These are phyloP conservation scores for Drosophila quadrilineata DNA, from an alignment of 1,140 invertebrate genomes.

Conservation along the genomic window DNA sequence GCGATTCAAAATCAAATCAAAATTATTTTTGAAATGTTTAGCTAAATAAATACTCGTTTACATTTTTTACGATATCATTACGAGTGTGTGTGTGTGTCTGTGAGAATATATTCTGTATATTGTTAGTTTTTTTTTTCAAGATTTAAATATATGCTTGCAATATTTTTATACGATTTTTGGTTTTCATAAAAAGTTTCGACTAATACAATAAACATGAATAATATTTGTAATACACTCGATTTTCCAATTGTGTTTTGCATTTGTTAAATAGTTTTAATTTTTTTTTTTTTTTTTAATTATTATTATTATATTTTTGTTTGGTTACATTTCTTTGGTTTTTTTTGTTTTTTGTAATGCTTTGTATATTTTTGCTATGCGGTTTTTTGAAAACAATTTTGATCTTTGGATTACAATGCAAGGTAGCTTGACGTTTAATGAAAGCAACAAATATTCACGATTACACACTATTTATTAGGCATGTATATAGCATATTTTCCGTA, in stretches of 20 bases:
- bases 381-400: slow-evolving; percentile 71
- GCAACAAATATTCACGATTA: slow-evolving; percentile 50
- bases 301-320: slow-evolving; percentile 13
- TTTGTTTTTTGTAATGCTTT: slow-evolving; percentile 52
- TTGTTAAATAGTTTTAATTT: slow-evolving; percentile 8
- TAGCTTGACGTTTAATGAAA: slow-evolving; percentile 61
- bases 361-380: slow-evolving; percentile 71
- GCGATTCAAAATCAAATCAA: too few species aligned
- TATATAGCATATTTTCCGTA: too few species aligned
- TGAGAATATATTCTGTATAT: slow-evolving; percentile 12
- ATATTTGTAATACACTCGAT: slow-evolving; percentile 49
- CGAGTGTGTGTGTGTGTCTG: too few species aligned
- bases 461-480: too few species aligned
- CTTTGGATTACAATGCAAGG: slow-evolving; percentile 71
- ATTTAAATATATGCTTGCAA: slow-evolving; percentile 50
- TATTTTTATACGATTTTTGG: slow-evolving; percentile 26
- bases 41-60: slow-evolving; percentile 37
- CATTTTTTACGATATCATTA: slow-evolving; percentile 32
- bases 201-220: slow-evolving; percentile 75
- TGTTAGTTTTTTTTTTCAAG: slow-evolving; percentile 44
- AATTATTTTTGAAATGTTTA: too few species aligned
- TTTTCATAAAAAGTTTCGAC: slow-evolving; percentile 62
- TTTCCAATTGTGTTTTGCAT: slow-evolving; percentile 12
- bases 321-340: slow-evolving; percentile 8
- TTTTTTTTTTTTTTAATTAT: slow-evolving; percentile 5